Evolutionary conservation across 2,797 vertebrate genomes (phyloP), one percentile per base, ranked within the genome.

Genomic region (Pogonophryne albipinna): DNA sequence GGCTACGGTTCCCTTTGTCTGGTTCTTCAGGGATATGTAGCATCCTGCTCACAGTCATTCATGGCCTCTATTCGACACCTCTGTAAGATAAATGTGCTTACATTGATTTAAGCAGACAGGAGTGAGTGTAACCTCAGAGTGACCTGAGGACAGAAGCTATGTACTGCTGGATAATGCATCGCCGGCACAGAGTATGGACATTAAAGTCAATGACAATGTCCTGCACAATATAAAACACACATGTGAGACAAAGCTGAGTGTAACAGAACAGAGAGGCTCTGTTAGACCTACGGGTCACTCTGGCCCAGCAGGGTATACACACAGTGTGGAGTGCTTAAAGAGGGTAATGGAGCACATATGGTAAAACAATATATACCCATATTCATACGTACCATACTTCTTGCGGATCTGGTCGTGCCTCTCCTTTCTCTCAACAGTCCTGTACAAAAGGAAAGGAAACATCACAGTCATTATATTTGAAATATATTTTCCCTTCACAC

Each of bases 361-460:
- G 23, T 17, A 9, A 52, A 10, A 53, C 1, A 45, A 41, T 20
- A 47, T 8, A 49, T 12, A 64, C 16, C 3, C 2, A 17, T 17
- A 44, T 34, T 52, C 6, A 56, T 82, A 95, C 96, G 7, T 94
- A 97, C 97, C 97, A 41, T 97, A 98, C 90, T 98, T 98, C 92
- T 90, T 96, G 51, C 96, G 95, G 88, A 97, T 97, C 72, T 97
- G 96, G 79, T 97, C 95, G 3, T 97, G 95, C 57, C 93, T 95
- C 17, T 87, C 57, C 85, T 89, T 96, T 75, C 95, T 94, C 84
- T 97, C 96, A 16, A 80, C 90, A 63, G 93, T 96, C 89, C 97
- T 97, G 93, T 60, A 68, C 57, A 20, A 19, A 61, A 11, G 58
- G 74, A 15, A 34, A 20, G 56, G 23, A 42, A 23, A 1, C 1